Conservation (phyloP, 2,113 vertebrate genomes). For the Saimiri boliviensis region DNA sequence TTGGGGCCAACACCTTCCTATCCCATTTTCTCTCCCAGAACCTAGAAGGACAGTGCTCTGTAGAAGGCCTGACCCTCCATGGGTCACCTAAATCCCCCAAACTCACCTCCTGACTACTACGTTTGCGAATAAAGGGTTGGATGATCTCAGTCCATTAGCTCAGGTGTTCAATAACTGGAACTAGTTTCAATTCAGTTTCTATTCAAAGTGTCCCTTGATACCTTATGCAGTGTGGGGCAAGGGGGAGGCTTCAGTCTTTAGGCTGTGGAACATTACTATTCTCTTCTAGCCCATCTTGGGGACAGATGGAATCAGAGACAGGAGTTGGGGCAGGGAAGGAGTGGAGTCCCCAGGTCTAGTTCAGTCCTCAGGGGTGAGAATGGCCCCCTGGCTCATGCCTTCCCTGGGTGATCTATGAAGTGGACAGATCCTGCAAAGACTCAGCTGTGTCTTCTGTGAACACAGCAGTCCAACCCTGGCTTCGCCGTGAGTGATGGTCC, state of each 20-base stretch:
- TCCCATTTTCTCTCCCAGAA: background rate
- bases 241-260: background rate
- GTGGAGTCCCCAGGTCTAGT: background rate
- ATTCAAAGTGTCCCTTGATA: background rate
- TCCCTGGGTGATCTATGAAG: background rate
- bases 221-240: background rate
- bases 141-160: background rate
- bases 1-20: background rate
- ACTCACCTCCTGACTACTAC: background rate
- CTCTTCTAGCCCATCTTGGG: background rate
- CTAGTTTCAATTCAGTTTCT: background rate
- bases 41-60: background rate
- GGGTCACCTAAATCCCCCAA: background rate
- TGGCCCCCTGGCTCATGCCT: background rate
- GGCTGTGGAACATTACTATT: rapidly evolving
- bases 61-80: background rate
- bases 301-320: background rate
- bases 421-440: background rate
- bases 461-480: background rate
- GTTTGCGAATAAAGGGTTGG: background rate
- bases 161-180: background rate
- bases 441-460: background rate
- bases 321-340: too few relatives aligned
- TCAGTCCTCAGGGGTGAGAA: background rate
- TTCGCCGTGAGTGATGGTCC: background rate